These are phyloP conservation scores for Labia minor DNA, from an alignment of 2,888 invertebrate genomes.

Conservation along the genomic window DNA sequence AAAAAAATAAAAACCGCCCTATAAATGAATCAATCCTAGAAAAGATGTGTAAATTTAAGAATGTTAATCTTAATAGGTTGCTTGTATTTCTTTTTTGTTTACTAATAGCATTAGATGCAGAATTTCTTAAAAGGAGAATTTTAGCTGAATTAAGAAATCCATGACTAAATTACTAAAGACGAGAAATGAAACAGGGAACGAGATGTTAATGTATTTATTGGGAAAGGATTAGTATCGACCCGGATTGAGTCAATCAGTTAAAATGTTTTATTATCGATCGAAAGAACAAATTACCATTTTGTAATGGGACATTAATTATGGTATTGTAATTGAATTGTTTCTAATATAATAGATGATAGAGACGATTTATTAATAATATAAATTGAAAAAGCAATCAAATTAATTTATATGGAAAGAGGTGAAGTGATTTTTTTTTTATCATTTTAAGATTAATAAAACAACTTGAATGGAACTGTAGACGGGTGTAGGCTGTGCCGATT, in stretches of 20 bases:
- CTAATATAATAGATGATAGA: background rate
- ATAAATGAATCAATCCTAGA: too few relatives aligned
- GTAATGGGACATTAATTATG: background rate
- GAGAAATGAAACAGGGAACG: background rate
- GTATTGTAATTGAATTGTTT: background rate
- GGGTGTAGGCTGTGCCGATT: background rate
- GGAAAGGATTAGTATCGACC: background rate
- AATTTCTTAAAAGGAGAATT: conserved; percentile 1
- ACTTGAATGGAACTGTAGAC: background rate
- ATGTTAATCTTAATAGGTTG: conserved; percentile 13
- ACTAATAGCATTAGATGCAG: background rate
- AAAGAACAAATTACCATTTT: background rate
- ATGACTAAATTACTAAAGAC: background rate
- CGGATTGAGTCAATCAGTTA: background rate
- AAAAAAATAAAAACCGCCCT: too few relatives aligned
- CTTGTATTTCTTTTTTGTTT: background rate
- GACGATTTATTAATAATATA: background rate
- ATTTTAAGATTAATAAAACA: background rate
- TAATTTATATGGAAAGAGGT: background rate
- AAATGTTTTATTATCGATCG: background rate
- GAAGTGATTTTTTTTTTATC: background rate
- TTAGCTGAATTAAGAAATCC: background rate
- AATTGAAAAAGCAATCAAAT: background rate
- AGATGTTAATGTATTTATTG: conserved; percentile 1
- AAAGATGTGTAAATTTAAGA: background rate